Evolutionary conservation across 2,113 vertebrate genomes (phyloP), one percentile per base, ranked within the genome.

Genomic region (Lagopus muta): DNA sequence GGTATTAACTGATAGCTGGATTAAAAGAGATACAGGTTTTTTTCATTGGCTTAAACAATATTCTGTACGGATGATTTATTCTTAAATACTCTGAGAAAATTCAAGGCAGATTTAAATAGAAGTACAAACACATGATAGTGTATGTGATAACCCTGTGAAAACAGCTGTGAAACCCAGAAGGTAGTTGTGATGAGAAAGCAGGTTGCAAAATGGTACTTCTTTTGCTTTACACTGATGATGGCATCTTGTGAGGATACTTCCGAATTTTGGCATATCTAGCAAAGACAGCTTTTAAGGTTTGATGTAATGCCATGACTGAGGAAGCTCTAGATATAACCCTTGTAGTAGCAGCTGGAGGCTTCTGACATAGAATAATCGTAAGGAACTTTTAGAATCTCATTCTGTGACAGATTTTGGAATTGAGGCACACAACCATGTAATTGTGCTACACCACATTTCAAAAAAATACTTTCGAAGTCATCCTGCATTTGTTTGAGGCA

Each of bases 291-390:
- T 75, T 38, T 11, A 67, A 36, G 34, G 82, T 82, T 66, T 18
- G 10, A 43, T 60, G 28, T 25, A 54, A 16, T 88, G 42, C 50
- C 27, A 4, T 74, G 28, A 34, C 60, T 94, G 34, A 64, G 22
- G 38, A 74, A 86, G 42, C 32, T 83, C 28, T 83, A 36, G 52
- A 74, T 74, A 55, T 57, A 52, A 18, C 43, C 40, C 10, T 9
- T 55, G 5, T 65, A 48, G 27, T 36, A 58, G 36, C 43, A 60
- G 22, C 47, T 79, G 40, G 43, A 82, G 40, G 10, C 48, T 43
- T 61, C 86, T 78, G 2, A 27, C 90, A 77, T 52, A 64, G 42
- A 90, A 52, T 74, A 57, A 65, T 61, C 89, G 45, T 43, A 95
- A 89, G 60, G 45, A 89, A 71, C 11, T 88, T 89, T n/a, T 75